These are phyloP conservation scores for Coreoperca whiteheadi DNA, from an alignment of 2,113 vertebrate genomes.

Conservation along the genomic window DNA sequence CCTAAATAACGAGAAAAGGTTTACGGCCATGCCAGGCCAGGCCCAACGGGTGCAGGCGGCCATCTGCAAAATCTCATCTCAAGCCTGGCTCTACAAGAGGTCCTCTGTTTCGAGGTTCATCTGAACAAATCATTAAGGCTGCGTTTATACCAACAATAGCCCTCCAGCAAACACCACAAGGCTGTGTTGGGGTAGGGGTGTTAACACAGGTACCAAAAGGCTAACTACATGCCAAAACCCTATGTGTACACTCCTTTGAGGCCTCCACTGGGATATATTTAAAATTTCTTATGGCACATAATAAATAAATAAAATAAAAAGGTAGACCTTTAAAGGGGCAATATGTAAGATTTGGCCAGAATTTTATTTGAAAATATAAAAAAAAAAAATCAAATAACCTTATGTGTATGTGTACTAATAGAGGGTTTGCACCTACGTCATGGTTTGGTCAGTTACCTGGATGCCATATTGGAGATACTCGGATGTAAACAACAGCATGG, in stretches of 20 bases:
- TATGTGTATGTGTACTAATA: too few species aligned
- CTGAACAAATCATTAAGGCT: background rate
- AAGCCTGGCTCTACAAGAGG: background rate
- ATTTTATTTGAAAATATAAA: too few species aligned
- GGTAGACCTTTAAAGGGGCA: background rate
- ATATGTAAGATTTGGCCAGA: too few species aligned
- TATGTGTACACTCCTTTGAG: background rate
- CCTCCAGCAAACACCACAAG: background rate
- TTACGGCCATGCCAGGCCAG: background rate
- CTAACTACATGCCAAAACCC: background rate
- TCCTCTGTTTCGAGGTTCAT: background rate
- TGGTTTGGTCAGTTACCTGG: too few species aligned
- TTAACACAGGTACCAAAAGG: background rate
- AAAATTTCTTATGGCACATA: background rate
- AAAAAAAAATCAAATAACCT: too few species aligned
- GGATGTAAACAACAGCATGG: too few species aligned
- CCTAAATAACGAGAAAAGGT: constrained; percentile 16
- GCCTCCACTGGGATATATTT: background rate
- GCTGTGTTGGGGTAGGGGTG: background rate
- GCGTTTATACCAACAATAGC: background rate
- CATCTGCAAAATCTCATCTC: background rate
- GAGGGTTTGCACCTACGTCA: too few species aligned
- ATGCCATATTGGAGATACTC: too few species aligned
- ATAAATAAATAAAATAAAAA: background rate
- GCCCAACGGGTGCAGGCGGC: background rate